Percentiles rank a stretch among this genome's conserved stretches.
phyloP scores from a whole-genome alignment of 2,888 invertebrate genomes.

The Fragum whitleyi region DNA sequence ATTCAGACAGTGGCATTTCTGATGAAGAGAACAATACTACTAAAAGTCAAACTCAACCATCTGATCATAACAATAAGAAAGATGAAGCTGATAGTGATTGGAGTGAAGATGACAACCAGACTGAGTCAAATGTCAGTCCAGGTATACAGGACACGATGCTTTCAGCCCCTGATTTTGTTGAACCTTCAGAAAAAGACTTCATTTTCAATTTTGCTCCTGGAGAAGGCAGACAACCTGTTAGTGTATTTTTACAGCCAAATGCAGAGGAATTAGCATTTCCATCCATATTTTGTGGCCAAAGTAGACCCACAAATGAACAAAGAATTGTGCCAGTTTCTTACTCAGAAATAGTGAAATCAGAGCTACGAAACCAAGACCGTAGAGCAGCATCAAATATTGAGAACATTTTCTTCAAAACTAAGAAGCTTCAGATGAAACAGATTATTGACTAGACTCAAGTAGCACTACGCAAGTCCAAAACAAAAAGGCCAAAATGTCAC shows the following conservation, averaged over 20 bases:
- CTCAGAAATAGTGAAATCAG: slow-evolving; percentile 29
- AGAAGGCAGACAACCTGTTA: slow-evolving; percentile 56
- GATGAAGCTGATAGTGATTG: slow-evolving; percentile 21
- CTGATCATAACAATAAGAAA: neutral
- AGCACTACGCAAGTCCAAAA: slow-evolving; percentile 55
- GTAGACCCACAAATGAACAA: slow-evolving; percentile 14
- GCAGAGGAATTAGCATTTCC: slow-evolving; percentile 54
- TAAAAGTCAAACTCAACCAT: neutral
- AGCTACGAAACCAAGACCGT: slow-evolving; percentile 40
- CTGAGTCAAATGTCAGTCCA: slow-evolving; percentile 9
- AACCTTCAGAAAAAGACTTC: slow-evolving; percentile 51
- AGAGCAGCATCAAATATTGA: slow-evolving; percentile 45
- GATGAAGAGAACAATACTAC: neutral
- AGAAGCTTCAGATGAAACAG: slow-evolving; percentile 59
- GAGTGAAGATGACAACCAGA: slow-evolving; percentile 50
- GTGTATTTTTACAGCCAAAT: slow-evolving; percentile 46
- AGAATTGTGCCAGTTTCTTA: slow-evolving; percentile 29
- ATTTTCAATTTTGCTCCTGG: slow-evolving; percentile 60
- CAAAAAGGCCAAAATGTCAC: slow-evolving; percentile 39
- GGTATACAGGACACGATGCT: slow-evolving; percentile 54
- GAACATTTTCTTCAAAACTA: slow-evolving; percentile 64
- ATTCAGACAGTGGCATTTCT: neutral
- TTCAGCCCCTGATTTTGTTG: slow-evolving; percentile 51
- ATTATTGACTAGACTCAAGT: slow-evolving; percentile 53
- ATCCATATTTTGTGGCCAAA: slow-evolving; percentile 33